Evolutionary conservation across 2,113 vertebrate species (phyloP).

Genomic region (Chascanopsetta lugubris): DNA sequence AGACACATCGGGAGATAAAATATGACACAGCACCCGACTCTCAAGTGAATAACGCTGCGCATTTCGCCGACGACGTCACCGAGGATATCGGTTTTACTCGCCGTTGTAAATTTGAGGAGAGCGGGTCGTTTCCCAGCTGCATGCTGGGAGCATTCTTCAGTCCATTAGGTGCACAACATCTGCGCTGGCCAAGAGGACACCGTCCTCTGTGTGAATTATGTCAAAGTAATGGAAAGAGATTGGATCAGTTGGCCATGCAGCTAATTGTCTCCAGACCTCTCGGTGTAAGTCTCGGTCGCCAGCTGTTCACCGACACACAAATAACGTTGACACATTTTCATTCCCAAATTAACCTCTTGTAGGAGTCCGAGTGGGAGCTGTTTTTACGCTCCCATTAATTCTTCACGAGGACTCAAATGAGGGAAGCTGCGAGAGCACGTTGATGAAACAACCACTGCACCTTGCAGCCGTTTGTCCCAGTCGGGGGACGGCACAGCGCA

Average conservation of each 20-base stretch:
- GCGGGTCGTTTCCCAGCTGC: no score
- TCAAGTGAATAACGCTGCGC: no score
- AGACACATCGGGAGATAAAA: no score
- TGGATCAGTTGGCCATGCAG: conserved; percentile 1
- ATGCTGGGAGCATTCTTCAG: no score
- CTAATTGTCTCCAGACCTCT: conserved; percentile 11
- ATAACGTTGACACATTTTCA: conserved; percentile 41
- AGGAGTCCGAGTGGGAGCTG: conserved; percentile 5
- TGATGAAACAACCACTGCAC: background rate
- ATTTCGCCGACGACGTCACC: no score
- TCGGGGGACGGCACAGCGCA: no score
- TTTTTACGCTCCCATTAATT: conserved; percentile 29
- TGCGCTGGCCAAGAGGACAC: background rate
- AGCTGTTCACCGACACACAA: conserved; percentile 29
- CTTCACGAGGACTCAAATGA: conserved; percentile 45
- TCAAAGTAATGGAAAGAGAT: conserved; percentile 15
- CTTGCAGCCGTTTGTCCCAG: conserved; percentile 14
- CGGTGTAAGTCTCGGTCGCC: background rate
- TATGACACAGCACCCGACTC: no score
- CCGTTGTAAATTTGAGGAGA: no score
- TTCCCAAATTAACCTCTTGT: conserved; percentile 14
- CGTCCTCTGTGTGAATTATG: background rate
- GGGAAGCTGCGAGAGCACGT: conserved; percentile 15
- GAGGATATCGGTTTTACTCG: no score
- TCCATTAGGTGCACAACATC: background rate